phyloP scores from a whole-genome alignment of 2,888 invertebrate species.

The Eulithis testata region DNA sequence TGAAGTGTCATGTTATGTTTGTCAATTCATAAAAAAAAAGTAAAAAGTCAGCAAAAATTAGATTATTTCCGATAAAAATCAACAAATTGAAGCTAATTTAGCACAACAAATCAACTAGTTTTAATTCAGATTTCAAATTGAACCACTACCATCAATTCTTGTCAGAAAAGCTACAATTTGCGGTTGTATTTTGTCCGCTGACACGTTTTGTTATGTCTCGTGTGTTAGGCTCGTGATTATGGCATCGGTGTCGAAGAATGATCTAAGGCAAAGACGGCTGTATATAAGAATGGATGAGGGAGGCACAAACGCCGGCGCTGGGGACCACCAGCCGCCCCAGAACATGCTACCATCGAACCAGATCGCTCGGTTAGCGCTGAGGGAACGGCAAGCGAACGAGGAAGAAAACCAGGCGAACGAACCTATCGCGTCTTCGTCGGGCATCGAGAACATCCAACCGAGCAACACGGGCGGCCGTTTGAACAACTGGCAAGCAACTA shows the following conservation, averaged over 20 bases:
- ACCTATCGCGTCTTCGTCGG: conserved; percentile 62
- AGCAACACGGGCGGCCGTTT: conserved; percentile 74
- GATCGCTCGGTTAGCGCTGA: conserved; percentile 59
- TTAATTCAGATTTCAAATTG: conserved; percentile 35
- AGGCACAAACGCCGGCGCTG: conserved; percentile 45
- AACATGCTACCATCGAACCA: conserved; percentile 83
- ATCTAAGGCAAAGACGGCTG: conserved; percentile 70
- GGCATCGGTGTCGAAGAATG: conserved; percentile 77
- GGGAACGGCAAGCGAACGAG: conserved; percentile 58
- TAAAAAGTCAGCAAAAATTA: neutral
- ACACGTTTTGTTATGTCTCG: conserved; percentile 58
- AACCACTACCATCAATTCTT: conserved; percentile 1
- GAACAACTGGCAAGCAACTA: conserved; percentile 90
- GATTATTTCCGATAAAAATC: conserved; percentile 4
- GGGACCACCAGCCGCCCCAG: conserved; percentile 74
- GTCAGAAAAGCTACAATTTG: conserved; percentile 10
- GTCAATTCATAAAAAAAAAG: too few species aligned
- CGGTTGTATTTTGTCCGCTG: conserved; percentile 22
- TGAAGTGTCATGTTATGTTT: too few species aligned
- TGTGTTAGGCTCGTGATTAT: conserved; percentile 53
- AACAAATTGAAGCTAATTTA: conserved; percentile 46
- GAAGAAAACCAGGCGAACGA: conserved; percentile 63
- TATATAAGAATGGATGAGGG: conserved; percentile 68
- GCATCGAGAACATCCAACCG: conserved; percentile 72
- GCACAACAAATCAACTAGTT: conserved; percentile 47